A percentile compares a stretch with the other conserved stretches of the same genome.
phyloP scores from a whole-genome alignment of 1,140 invertebrate genomes.

The Eulimnadia texana region DNA sequence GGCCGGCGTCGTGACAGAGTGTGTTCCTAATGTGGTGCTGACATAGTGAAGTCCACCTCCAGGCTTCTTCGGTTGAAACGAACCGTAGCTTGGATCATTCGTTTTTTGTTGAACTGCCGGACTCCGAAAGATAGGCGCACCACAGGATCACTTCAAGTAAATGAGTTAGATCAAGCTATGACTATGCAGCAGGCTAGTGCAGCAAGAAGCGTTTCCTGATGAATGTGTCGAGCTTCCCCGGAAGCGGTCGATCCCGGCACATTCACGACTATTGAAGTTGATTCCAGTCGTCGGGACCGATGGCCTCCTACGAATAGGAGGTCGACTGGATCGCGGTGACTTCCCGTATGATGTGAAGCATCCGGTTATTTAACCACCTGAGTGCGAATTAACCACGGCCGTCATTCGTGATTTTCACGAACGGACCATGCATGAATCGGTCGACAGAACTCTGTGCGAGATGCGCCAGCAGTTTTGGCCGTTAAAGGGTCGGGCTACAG shows the following conservation, averaged over 20 bases:
- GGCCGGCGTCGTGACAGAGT: neutral
- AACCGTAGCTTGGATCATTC: neutral
- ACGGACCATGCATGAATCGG: neutral
- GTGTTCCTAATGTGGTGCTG: neutral
- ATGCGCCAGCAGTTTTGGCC: slow-evolving; percentile 18
- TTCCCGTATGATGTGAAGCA: neutral
- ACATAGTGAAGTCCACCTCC: neutral
- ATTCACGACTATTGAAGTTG: neutral
- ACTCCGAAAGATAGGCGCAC: no score
- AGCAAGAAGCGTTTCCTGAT: neutral
- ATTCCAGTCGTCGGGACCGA: neutral
- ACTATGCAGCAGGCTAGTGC: no score
- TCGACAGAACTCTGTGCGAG: neutral
- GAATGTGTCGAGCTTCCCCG: no score
- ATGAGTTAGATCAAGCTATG: no score
- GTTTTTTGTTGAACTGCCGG: neutral
- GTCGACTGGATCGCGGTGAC: slow-evolving; percentile 9
- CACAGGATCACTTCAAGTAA: no score
- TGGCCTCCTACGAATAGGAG: slow-evolving; percentile 10
- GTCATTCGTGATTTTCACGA: neutral
- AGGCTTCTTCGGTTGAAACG: neutral
- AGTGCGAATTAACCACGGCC: neutral
- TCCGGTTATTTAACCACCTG: neutral
- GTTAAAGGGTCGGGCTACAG: slow-evolving; percentile 4
- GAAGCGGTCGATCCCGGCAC: no score